Evolutionary conservation across 2,888 invertebrate genomes (phyloP), one percentile per base, ranked within the genome.

Genomic region (Mythimna lalbum): DNA sequence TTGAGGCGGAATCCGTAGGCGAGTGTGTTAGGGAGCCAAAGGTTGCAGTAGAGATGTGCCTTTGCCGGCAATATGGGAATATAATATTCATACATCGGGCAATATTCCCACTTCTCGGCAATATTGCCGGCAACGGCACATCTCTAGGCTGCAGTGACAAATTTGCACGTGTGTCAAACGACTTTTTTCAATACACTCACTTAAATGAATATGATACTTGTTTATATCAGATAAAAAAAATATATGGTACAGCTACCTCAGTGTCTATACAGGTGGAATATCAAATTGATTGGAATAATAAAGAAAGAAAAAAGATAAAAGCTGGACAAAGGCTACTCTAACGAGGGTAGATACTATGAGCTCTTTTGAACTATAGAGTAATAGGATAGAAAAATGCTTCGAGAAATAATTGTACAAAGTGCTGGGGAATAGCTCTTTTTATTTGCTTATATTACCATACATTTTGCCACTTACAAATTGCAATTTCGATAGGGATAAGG

Each of bases 231-330:
- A n/a, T n/a, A n/a, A n/a, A n/a, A n/a, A n/a, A n/a, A n/a, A n/a
- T 64, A 39, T 53, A 59, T 50, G 23, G 19, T 14, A 36, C 47
- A 56, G 7, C 14, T 57, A 31, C n/a, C 43, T 23, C 4, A 10
- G 9, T 33, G 6, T n/a, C 43, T 36, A 23, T 21, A 60, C 49
- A 75, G 21, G 50, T 77, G 19, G 39, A 74, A 64, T 23, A 31
- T 10, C 21, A 75, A 80, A 80, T 62, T 75, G 80, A 63, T 70
- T 57, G 50, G 27, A 66, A 60, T 63, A 66, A 60, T 64, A 62
- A 19, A 60, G 50, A 65, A 27, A 63, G 50, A 64, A 49, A 49
- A 14, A 12, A 63, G n/a, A 59, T 62, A 80, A 80, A 72, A 68
- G 72, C 19, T 47, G 61, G 63, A 76, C 72, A 72, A 71, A 78